Evolutionary conservation across 2,888 invertebrate species (phyloP).

Genomic region (Mesorhabditis belari): DNA sequence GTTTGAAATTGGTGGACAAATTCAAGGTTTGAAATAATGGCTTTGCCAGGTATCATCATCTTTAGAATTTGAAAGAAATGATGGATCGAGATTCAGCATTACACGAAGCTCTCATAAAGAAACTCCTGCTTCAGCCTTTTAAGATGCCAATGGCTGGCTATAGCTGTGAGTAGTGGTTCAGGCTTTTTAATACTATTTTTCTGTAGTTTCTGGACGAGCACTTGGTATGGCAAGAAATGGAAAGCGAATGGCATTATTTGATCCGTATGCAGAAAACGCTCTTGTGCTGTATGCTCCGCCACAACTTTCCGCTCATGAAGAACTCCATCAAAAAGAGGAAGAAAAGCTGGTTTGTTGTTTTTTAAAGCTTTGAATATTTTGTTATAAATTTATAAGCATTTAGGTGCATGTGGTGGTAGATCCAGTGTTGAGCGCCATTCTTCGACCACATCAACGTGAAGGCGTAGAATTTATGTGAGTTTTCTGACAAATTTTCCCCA

Average conservation of each 20-base stretch:
- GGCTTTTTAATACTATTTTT: background rate
- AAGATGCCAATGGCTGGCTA: slow-evolving; percentile 49
- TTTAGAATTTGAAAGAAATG: background rate
- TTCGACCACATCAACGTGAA: slow-evolving; percentile 95
- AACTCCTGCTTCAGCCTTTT: slow-evolving; percentile 40
- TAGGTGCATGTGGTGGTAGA: slow-evolving; percentile 95
- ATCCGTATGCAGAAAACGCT: slow-evolving; percentile 49
- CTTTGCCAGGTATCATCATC: slow-evolving; percentile 6
- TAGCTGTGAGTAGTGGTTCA: slow-evolving; percentile 24
- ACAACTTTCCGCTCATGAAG: slow-evolving; percentile 73
- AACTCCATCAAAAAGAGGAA: slow-evolving; percentile 70
- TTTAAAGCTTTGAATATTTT: background rate
- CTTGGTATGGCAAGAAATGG: slow-evolving; percentile 40
- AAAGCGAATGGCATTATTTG: slow-evolving; percentile 36
- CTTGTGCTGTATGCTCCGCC: slow-evolving; percentile 80
- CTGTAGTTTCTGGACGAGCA: slow-evolving; percentile 38
- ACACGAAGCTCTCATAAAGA: slow-evolving; percentile 43
- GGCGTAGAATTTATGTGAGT: slow-evolving; percentile 89
- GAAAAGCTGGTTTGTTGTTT: slow-evolving; percentile 19
- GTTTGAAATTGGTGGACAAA: slow-evolving; percentile 13
- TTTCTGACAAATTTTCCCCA: no score
- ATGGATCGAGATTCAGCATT: background rate
- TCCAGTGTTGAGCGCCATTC: slow-evolving; percentile 77
- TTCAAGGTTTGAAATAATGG: slow-evolving; percentile 9
- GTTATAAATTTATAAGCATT: background rate